Base-by-base conservation (phyloP, 2,113 vertebrate genomes). In the Ctenodactylus gundi region DNA sequence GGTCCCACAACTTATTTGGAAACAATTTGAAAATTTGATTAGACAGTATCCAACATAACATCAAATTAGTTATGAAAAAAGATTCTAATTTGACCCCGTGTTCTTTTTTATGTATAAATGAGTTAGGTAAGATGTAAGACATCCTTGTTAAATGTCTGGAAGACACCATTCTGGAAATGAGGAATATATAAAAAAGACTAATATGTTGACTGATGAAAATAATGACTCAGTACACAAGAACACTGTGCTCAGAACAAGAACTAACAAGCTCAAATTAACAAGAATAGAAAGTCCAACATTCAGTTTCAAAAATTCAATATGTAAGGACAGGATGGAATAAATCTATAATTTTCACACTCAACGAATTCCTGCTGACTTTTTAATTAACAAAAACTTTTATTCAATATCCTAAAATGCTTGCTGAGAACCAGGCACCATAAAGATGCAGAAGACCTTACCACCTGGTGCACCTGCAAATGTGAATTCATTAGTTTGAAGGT, bases 241-340 rank as follows among this genome's bases (percentile, higher is more conserved):
- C n/a, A 34, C 6, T 53, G 46, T 75, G 41, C 36, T 93, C 65
- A 88, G 65, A 65, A n/a, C 6, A 88, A 36, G 86, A 90, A 85
- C 29, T 53, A 85, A 55, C 8, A 80, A 91, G 49, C 83, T 72
- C n/a, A 85, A 89, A 60, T 51, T 85, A 85, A 68, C 49, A 76
- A 15, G 39, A 92, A 72, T 41, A 86, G 49, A 92, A 93, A 86
- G 6, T 36, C 80, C 31, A 93, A 21, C 10, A 60, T 73, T 94
- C 85, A 90, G 55, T 88, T 91, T 95, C 39, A 88, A 82, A 93
- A 75, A 72, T 82, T 68, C 67, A 88, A 3, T 90, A 60, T 25
- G 3, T 51, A 83, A 72, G 12, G 58, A 60, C n/a, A 93, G 39
- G 23, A 31, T 73, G 62, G 29, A 12, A 53, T 21, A 60, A 7